These are phyloP conservation scores for Euwallacea fornicatus DNA, from an alignment of 1,140 invertebrate genomes.

Conservation along the genomic window DNA sequence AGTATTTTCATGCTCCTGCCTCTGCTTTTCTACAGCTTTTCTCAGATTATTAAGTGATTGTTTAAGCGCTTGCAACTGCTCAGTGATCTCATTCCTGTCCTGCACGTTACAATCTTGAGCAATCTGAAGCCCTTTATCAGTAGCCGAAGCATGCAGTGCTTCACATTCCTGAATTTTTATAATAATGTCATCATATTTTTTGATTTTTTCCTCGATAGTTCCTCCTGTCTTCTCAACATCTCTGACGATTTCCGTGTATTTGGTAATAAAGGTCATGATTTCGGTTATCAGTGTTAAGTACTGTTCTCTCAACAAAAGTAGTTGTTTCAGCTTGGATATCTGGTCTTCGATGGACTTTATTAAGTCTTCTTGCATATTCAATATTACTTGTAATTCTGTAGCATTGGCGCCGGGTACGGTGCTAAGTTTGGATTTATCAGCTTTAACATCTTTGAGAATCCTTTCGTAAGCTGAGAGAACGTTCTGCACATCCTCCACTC, in stretches of 20 bases:
- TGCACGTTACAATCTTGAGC: slow-evolving; percentile 82
- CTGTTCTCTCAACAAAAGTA: slow-evolving; percentile 80
- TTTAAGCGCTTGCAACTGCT: slow-evolving; percentile 83
- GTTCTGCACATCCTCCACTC: slow-evolving; percentile 81
- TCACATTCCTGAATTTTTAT: slow-evolving; percentile 86
- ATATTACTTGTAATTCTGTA: slow-evolving; percentile 74
- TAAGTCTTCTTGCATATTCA: slow-evolving; percentile 81
- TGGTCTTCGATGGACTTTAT: slow-evolving; percentile 82
- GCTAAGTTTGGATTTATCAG: slow-evolving; percentile 76
- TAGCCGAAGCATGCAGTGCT: slow-evolving; percentile 79
- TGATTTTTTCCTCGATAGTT: slow-evolving; percentile 83
- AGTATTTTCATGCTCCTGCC: slow-evolving; percentile 82
- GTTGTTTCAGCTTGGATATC: slow-evolving; percentile 73
- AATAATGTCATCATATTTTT: slow-evolving; percentile 83
- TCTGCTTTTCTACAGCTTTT: slow-evolving; percentile 79
- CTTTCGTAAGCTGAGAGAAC: slow-evolving; percentile 76
- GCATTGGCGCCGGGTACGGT: slow-evolving; percentile 74
- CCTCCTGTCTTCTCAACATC: slow-evolving; percentile 81
- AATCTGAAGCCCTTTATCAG: slow-evolving; percentile 90
- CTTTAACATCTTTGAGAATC: slow-evolving; percentile 77
- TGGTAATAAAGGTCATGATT: slow-evolving; percentile 82
- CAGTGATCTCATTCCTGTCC: slow-evolving; percentile 84
- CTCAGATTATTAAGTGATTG: slow-evolving; percentile 78
- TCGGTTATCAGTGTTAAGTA: slow-evolving; percentile 83
- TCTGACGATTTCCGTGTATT: slow-evolving; percentile 82